These are phyloP conservation scores for Aradophagus sp. DNA, from an alignment of 1,140 invertebrate species.

Conservation along the genomic window DNA sequence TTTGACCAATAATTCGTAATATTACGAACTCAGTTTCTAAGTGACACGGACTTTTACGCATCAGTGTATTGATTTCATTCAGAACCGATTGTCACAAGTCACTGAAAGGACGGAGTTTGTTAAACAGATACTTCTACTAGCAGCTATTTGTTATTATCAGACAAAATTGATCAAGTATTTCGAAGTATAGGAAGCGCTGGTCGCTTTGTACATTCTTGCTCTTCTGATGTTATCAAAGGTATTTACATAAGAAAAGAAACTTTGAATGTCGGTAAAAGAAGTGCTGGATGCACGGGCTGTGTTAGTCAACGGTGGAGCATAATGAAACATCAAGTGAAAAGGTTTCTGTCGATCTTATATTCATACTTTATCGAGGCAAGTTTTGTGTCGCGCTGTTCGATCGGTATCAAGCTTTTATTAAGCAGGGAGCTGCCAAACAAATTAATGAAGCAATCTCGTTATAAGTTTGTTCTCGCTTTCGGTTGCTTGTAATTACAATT, in stretches of 20 bases:
- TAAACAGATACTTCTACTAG: no score
- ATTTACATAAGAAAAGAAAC: constrained; percentile 30
- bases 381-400: constrained; percentile 1
- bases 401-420: constrained; percentile 10
- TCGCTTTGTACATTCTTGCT: constrained; percentile 5
- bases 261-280: constrained; percentile 12
- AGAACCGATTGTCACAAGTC: no score
- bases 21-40: no score
- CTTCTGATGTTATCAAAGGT: constrained; percentile 20
- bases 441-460: no score
- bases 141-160: no score
- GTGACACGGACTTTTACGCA: no score
- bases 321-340: constrained; percentile 30
- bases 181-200: constrained; percentile 8
- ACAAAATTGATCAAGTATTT: no score
- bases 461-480: no score
- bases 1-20: no score
- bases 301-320: constrained; percentile 23
- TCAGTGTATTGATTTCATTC: no score
- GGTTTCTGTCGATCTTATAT: constrained; percentile 29
- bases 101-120: no score
- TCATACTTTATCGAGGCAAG: constrained; percentile 21
- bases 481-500: no score
- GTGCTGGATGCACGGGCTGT: constrained; percentile 3
- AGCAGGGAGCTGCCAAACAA: constrained; percentile 13